phyloP scores from a whole-genome alignment of 1,140 invertebrate genomes.

The Drosophila rufa region DNA sequence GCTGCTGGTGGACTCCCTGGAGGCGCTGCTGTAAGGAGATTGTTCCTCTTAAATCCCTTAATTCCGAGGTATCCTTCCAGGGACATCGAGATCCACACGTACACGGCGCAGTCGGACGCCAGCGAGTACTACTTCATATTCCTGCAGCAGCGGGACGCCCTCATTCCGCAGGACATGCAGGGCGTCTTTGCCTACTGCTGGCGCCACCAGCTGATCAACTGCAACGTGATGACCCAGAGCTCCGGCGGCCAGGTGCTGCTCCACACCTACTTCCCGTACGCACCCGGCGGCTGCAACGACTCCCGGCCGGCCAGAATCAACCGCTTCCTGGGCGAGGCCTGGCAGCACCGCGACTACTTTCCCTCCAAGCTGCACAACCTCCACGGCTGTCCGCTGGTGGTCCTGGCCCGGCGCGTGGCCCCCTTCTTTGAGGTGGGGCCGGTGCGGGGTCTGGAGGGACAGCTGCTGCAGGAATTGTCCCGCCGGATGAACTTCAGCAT shows the following conservation, averaged over 20 bases:
- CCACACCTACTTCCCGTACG: slow-evolving; percentile 68
- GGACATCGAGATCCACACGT: slow-evolving; percentile 59
- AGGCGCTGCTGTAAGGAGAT: slow-evolving; percentile 33
- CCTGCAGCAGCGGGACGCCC: slow-evolving; percentile 53
- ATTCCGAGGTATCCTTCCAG: background rate
- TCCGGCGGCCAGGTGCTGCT: slow-evolving; percentile 47
- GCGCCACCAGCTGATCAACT: slow-evolving; percentile 63
- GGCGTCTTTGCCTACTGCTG: slow-evolving; percentile 68
- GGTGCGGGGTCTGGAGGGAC: slow-evolving; percentile 35
- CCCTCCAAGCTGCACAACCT: slow-evolving; percentile 61
- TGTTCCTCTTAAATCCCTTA: too few relatives aligned
- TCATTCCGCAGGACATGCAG: slow-evolving; percentile 51
- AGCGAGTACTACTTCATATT: slow-evolving; percentile 71
- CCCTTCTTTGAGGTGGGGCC: slow-evolving; percentile 42
- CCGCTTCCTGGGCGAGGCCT: slow-evolving; percentile 35
- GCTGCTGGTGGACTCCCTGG: slow-evolving; percentile 56
- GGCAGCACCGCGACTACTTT: slow-evolving; percentile 49
- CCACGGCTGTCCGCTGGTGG: slow-evolving; percentile 45
- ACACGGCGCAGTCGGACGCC: slow-evolving; percentile 34
- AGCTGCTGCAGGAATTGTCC: slow-evolving; percentile 37
- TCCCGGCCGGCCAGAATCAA: slow-evolving; percentile 41
- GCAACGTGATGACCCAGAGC: slow-evolving; percentile 67
- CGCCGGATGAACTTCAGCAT: slow-evolving; percentile 56
- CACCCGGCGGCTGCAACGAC: slow-evolving; percentile 16
- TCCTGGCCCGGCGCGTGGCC: slow-evolving; percentile 24